Evolutionary conservation across 2,113 vertebrate genomes (phyloP).

Genomic region (Balaenoptera acutorostrata): DNA sequence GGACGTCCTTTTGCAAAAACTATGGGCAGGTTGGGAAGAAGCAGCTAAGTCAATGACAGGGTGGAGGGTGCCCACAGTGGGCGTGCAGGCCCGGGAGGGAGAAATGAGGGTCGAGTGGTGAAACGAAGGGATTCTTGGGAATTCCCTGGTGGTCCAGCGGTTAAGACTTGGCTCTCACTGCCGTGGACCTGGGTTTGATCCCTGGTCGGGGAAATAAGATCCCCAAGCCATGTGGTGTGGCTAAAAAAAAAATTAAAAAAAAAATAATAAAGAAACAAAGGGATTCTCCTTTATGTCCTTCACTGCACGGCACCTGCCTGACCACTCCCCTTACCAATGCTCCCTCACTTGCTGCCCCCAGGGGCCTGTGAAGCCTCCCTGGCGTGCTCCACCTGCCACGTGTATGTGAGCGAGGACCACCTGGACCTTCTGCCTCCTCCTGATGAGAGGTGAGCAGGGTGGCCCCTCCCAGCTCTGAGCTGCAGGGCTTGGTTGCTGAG

Average conservation of each 20-base stretch:
- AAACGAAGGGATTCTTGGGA: not conserved
- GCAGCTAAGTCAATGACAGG: no score
- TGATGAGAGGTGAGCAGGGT: constrained; percentile 83
- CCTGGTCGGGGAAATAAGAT: not conserved
- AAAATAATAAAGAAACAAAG: no score
- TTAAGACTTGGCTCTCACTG: not conserved
- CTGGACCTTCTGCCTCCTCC: constrained; percentile 86
- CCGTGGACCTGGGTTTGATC: not conserved
- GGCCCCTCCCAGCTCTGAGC: not conserved
- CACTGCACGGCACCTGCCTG: not conserved
- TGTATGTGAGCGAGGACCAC: constrained; percentile 85
- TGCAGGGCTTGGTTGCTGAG: not conserved
- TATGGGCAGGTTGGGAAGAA: not conserved
- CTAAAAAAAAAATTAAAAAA: not conserved
- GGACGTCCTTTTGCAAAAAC: not conserved
- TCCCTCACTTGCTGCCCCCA: constrained; percentile 42
- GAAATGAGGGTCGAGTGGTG: not conserved
- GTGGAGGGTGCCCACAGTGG: not conserved
- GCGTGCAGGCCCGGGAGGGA: not conserved
- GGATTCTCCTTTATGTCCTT: not conserved
- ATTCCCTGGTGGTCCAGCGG: not conserved
- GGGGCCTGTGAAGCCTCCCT: constrained; percentile 94
- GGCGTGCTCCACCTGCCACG: constrained; percentile 93
- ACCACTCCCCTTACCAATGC: accelerated
- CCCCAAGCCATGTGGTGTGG: not conserved